Percentiles rank a stretch among this genome's conserved stretches.
Conservation (phyloP, 2,113 vertebrate species). For the Phrynosoma blainvillii region DNA sequence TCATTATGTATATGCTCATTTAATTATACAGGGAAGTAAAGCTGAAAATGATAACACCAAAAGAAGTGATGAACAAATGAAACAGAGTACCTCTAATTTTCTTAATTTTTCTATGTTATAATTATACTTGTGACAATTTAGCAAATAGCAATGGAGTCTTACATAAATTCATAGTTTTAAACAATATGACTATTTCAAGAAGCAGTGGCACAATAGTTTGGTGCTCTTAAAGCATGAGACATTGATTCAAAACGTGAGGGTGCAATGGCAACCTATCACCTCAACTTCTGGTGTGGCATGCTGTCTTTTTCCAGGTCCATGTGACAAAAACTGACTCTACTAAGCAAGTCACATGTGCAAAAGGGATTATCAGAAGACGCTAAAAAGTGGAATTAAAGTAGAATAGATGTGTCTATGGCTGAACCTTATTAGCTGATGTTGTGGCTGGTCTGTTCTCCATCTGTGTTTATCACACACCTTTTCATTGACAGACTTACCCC, state of each 20-base stretch:
- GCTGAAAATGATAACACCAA: slow-evolving; percentile 7
- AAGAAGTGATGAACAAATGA: not conserved
- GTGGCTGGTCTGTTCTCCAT: too few species aligned
- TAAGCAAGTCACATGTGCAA: not conserved
- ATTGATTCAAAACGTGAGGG: not conserved
- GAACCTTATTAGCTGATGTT: too few species aligned
- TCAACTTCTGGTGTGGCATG: not conserved
- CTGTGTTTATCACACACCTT: too few species aligned
- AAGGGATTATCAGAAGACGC: too few species aligned
- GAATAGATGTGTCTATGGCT: too few species aligned
- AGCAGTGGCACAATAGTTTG: not conserved
- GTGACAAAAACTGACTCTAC: not conserved
- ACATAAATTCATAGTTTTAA: not conserved
- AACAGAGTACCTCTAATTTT: not conserved
- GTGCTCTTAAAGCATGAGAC: not conserved
- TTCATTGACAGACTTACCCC: too few species aligned
- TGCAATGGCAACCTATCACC: not conserved
- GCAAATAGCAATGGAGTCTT: not conserved
- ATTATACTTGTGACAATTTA: not conserved
- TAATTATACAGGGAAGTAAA: not conserved
- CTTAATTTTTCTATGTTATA: not conserved
- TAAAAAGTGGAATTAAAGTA: too few species aligned
- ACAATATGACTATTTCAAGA: not conserved
- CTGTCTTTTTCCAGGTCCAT: not conserved
- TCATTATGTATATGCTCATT: not conserved